Percentiles rank a stretch among this genome's conserved stretches.
Conservation (phyloP, 2,888 invertebrate species). For the Xanthia icteritia region DNA sequence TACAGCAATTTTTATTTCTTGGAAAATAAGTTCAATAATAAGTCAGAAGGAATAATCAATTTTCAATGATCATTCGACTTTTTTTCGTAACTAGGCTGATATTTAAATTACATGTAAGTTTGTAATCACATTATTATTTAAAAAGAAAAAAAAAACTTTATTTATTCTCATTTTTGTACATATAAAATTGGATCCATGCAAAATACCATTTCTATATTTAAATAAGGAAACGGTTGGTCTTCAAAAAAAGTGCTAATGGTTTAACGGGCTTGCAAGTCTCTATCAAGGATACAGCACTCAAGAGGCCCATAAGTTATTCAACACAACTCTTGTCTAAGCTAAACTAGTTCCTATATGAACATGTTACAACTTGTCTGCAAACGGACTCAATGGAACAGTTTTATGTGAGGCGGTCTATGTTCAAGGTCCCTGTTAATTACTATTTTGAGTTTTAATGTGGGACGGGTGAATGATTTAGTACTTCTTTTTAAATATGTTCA, state of each 20-base stretch:
- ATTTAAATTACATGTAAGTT: neutral
- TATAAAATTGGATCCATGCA: neutral
- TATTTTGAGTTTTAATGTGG: neutral
- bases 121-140: neutral
- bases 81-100: neutral
- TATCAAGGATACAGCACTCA: slow-evolving; percentile 9
- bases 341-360: slow-evolving; percentile 56
- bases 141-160: neutral
- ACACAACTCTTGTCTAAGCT: neutral
- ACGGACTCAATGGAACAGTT: neutral
- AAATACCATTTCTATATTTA: neutral
- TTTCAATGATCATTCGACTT: neutral
- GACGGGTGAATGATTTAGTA: too few species aligned
- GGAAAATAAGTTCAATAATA: neutral
- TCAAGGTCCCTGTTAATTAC: slow-evolving; percentile 41
- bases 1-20: neutral
- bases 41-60: neutral
- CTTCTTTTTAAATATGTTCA: neutral
- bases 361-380: slow-evolving; percentile 59
- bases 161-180: neutral
- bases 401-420: neutral
- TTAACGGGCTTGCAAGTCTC: neutral
- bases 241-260: slow-evolving; percentile 7
- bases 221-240: neutral
- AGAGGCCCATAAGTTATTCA: slow-evolving; percentile 27